Conservation (phyloP, 2,888 invertebrate genomes). For the Chloroclysta siterata region DNA sequence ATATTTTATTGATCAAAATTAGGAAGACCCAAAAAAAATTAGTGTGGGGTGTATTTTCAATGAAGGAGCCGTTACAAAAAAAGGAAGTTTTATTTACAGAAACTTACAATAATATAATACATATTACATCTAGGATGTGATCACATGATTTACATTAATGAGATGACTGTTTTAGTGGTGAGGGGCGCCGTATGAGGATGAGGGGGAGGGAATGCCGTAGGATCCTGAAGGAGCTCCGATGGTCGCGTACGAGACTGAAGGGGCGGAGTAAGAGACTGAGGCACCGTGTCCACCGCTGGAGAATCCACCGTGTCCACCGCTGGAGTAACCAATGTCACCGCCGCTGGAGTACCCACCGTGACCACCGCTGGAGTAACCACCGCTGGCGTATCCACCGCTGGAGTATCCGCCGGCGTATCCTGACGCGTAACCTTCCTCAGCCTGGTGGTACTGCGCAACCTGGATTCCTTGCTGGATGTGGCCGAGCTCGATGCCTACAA, state of each 20-base stretch:
- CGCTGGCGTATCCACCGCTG: conserved; percentile 39
- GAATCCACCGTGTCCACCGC: conserved; percentile 49
- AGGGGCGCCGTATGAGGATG: conserved; percentile 76
- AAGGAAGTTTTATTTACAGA: conserved; percentile 82
- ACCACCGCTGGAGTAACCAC: conserved; percentile 56
- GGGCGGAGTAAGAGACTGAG: conserved; percentile 61
- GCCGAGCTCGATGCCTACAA: conserved; percentile 93
- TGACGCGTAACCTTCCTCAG: conserved; percentile 81
- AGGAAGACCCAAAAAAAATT: too few species aligned
- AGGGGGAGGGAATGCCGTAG: conserved; percentile 75
- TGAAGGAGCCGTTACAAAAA: conserved; percentile 56
- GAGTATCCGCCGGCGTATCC: conserved; percentile 67
- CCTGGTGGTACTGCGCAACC: conserved; percentile 93
- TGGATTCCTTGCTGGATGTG: conserved; percentile 94
- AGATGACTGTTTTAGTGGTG: conserved; percentile 79
- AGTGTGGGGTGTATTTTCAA: conserved; percentile 12
- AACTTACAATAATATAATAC: conserved; percentile 81
- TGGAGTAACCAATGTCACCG: conserved; percentile 36
- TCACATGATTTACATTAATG: conserved; percentile 80
- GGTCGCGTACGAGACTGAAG: conserved; percentile 64
- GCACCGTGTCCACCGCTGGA: conserved; percentile 63
- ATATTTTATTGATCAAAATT: too few species aligned
- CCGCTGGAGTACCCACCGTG: conserved; percentile 57
- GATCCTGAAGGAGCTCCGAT: conserved; percentile 78
- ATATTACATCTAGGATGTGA: conserved; percentile 77